Conservation (phyloP, 2,888 invertebrate species). For the Megamerina dolium region DNA sequence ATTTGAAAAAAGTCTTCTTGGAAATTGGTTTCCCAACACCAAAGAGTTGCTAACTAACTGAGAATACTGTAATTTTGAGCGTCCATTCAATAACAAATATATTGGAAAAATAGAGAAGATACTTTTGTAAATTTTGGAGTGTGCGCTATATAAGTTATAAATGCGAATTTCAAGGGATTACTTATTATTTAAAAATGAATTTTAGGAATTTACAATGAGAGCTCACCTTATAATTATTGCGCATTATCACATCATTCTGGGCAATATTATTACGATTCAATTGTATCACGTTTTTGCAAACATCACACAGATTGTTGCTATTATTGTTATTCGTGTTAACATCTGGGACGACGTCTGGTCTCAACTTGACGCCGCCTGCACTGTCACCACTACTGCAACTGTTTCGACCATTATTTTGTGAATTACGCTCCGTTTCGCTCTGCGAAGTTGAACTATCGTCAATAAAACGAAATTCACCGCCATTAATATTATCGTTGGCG, state of each 20-base stretch:
- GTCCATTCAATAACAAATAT: too few relatives aligned
- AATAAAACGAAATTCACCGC: constrained; percentile 39
- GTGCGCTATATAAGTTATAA: too few relatives aligned
- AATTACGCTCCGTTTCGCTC: constrained; percentile 40
- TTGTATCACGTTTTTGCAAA: constrained; percentile 38
- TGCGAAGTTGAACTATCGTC: constrained; percentile 46
- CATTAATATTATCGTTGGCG: constrained; percentile 19
- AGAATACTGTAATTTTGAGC: too few relatives aligned
- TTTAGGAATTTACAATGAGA: too few relatives aligned
- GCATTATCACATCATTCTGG: constrained; percentile 27
- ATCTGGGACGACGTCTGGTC: not conserved
- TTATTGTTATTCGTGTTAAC: constrained; percentile 9
- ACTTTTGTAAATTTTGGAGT: too few relatives aligned
- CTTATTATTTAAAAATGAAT: too few relatives aligned
- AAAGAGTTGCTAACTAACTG: too few relatives aligned
- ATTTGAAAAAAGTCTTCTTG: too few relatives aligned
- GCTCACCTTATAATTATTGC: too few relatives aligned
- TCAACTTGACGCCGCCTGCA: not conserved
- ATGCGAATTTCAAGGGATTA: too few relatives aligned
- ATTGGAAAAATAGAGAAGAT: too few relatives aligned
- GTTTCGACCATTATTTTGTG: constrained; percentile 20
- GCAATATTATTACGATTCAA: constrained; percentile 40
- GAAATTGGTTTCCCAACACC: too few relatives aligned
- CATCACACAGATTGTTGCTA: constrained; percentile 35
- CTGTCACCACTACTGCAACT: constrained; percentile 9